These are phyloP conservation scores for Gastrophryne carolinensis DNA, from an alignment of 2,797 vertebrate species.

Conservation along the genomic window DNA sequence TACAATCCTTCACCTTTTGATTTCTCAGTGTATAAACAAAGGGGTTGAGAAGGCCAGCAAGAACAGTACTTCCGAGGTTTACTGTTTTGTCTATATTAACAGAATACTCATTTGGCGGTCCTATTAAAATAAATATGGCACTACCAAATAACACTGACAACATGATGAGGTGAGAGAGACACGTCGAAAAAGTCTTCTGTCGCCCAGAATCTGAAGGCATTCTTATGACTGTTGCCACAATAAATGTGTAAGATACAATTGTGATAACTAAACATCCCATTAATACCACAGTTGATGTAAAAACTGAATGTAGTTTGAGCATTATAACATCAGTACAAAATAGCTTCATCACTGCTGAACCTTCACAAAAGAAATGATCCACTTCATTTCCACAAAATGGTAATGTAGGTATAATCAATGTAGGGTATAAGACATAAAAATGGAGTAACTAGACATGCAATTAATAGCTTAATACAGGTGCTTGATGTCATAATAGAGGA, in stretches of 20 bases:
- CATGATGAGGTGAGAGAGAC: neutral
- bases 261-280: constrained; percentile 56
- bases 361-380: constrained; percentile 60
- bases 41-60: neutral
- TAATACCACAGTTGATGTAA: constrained; percentile 48
- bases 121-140: constrained; percentile 27
- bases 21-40: constrained; percentile 24
- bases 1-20: constrained; percentile 9
- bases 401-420: constrained; percentile 3
- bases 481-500: constrained; percentile 52
- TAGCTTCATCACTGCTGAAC: neutral
- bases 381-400: constrained; percentile 53
- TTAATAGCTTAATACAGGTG: constrained; percentile 51
- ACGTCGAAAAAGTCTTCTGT: neutral
- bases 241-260: constrained; percentile 53
- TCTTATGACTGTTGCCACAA: constrained; percentile 51
- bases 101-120: constrained; percentile 6
- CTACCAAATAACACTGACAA: neutral
- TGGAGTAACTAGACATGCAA: constrained; percentile 38
- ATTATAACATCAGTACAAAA: neutral
- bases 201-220: constrained; percentile 47
- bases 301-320: constrained; percentile 28
- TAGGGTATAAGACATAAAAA: constrained; percentile 43
- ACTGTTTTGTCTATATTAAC: neutral
- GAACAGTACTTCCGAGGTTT: neutral